Conservation (phyloP, 2,888 invertebrate genomes). For the Uloborus plumipes region DNA sequence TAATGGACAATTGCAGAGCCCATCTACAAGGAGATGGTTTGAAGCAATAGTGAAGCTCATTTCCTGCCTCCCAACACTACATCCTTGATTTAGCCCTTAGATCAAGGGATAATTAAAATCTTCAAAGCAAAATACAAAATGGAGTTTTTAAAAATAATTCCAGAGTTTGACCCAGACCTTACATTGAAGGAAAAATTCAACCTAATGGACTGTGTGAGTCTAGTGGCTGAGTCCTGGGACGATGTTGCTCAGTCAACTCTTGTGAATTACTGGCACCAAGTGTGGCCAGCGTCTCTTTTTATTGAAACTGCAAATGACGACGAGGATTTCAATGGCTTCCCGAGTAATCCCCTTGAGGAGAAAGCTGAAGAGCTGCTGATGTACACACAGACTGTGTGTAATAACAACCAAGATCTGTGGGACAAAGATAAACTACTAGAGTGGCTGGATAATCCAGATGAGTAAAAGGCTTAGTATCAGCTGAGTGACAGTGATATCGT, state of each 20-base stretch:
- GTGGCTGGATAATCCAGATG: background rate
- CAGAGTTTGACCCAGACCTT: background rate
- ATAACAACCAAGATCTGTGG: background rate
- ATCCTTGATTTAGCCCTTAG: no score
- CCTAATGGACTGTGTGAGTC: background rate
- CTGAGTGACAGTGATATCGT: background rate
- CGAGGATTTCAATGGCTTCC: background rate
- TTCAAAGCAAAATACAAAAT: background rate
- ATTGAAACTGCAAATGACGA: no score
- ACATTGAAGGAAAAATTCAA: background rate
- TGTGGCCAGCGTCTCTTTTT: no score
- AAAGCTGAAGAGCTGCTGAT: background rate
- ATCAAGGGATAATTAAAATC: no score
- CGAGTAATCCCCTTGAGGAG: background rate
- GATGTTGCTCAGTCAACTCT: background rate
- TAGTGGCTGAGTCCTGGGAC: background rate
- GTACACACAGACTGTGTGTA: background rate
- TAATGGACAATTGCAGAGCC: background rate
- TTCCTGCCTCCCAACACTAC: background rate
- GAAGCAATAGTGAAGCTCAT: background rate
- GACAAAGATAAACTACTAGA: background rate
- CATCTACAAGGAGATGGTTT: background rate
- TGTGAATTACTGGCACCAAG: background rate
- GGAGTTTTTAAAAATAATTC: background rate
- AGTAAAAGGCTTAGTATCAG: background rate